Evolutionary conservation across 2,888 invertebrate genomes (phyloP).

Genomic region (Netelia virgata): DNA sequence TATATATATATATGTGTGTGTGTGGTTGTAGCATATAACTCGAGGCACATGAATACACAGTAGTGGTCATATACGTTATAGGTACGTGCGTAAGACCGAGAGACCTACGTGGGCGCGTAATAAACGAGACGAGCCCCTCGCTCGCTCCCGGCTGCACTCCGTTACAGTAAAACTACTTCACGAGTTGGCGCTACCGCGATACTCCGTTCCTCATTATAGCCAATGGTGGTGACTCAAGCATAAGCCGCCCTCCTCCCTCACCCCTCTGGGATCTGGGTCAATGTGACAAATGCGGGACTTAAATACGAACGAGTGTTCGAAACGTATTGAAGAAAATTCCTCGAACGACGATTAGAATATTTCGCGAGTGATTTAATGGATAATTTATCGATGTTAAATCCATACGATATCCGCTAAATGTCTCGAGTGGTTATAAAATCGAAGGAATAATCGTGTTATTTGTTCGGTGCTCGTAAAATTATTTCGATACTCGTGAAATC

Average conservation of each 20-base stretch:
- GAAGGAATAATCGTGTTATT: no score
- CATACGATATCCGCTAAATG: no score
- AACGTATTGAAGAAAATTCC: background rate
- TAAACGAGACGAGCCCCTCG: conserved; percentile 23
- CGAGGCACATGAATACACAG: background rate
- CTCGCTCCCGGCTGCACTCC: conserved; percentile 46
- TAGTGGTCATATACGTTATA: conserved; percentile 4
- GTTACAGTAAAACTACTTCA: conserved; percentile 40
- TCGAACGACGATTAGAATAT: background rate
- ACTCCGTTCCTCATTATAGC: conserved; percentile 21
- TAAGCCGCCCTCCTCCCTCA: conserved; percentile 1
- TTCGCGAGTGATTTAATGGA: background rate
- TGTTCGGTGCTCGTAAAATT: no score
- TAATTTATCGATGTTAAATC: background rate
- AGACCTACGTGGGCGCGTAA: conserved; percentile 47
- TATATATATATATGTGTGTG: conserved; percentile 3
- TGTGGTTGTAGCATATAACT: background rate
- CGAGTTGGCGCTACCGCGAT: conserved; percentile 25
- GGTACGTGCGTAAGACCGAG: conserved; percentile 42
- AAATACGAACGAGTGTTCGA: background rate
- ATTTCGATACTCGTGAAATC: no score
- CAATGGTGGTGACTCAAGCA: background rate
- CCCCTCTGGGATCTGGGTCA: conserved; percentile 63
- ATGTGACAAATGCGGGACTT: conserved; percentile 60
- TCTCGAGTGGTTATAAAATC: no score